These are phyloP conservation scores for Poeciliopsis prolifica DNA, from an alignment of 2,113 vertebrate genomes.

Conservation along the genomic window DNA sequence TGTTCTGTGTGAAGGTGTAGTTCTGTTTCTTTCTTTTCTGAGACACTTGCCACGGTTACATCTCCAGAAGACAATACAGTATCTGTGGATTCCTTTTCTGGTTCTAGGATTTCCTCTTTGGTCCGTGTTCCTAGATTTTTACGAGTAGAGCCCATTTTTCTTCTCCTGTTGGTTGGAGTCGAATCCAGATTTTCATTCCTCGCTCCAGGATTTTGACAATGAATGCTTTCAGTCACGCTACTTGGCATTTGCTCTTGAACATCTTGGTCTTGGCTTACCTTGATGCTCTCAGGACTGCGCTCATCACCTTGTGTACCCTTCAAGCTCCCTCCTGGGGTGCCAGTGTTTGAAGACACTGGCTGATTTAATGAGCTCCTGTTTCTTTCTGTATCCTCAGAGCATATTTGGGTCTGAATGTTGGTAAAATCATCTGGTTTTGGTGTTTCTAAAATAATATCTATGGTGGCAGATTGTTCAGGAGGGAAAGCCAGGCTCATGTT, in stretches of 20 bases:
- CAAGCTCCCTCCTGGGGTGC: neutral
- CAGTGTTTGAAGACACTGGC: neutral
- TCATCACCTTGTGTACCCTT: neutral
- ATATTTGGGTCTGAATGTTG: neutral
- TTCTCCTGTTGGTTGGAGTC: constrained; percentile 33
- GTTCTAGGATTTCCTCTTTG: constrained; percentile 24
- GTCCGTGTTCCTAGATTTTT: constrained; percentile 30
- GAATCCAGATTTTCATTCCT: constrained; percentile 22
- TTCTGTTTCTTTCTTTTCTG: constrained; percentile 9
- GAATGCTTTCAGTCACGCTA: constrained; percentile 5
- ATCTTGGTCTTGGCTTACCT: neutral
- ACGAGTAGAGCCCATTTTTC: constrained; percentile 68
- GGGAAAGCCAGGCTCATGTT: constrained; percentile 1
- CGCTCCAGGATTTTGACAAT: constrained; percentile 7
- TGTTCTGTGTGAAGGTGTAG: neutral
- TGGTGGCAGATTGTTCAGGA: constrained; percentile 11
- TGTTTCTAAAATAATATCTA: neutral
- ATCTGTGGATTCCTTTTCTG: constrained; percentile 16
- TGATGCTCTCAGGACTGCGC: neutral
- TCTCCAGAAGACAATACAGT: neutral
- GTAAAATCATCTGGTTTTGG: constrained; percentile 9
- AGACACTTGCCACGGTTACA: neutral
- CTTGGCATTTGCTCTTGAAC: constrained; percentile 5
- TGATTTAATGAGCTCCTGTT: neutral
- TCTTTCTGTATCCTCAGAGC: neutral